Percentiles rank a stretch among this genome's conserved stretches.
phyloP scores from a whole-genome alignment of 2,888 invertebrate species.

The Euzetes globulus region DNA sequence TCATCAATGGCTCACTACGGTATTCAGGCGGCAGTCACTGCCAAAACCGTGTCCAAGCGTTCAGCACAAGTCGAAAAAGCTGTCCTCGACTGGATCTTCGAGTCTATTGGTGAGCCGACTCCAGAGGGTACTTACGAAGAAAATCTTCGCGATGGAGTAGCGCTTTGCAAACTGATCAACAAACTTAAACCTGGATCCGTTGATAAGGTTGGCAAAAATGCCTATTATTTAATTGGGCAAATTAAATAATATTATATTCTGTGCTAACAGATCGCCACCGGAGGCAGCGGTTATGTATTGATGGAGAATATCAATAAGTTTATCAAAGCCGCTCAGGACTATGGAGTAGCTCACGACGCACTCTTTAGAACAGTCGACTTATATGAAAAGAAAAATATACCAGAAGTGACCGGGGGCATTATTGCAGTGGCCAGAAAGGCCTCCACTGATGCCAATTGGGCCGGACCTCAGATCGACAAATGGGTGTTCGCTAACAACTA shows the following conservation, averaged over 20 bases:
- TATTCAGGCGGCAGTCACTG: slow-evolving; percentile 31
- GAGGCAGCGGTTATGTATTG: slow-evolving; percentile 33
- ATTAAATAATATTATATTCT: too few species aligned
- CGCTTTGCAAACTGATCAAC: slow-evolving; percentile 38
- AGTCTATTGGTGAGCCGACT: slow-evolving; percentile 31
- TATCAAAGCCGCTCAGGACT: slow-evolving; percentile 31
- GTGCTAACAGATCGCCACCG: slow-evolving; percentile 28
- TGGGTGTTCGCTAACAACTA: slow-evolving; percentile 35
- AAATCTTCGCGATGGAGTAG: slow-evolving; percentile 35
- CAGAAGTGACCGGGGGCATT: slow-evolving; percentile 35
- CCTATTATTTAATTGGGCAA: background rate
- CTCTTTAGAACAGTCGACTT: slow-evolving; percentile 37
- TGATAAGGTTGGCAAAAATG: slow-evolving; percentile 26
- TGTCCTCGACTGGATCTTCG: slow-evolving; percentile 33
- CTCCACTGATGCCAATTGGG: slow-evolving; percentile 13
- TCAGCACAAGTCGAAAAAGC: slow-evolving; percentile 33
- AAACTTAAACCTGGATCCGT: slow-evolving; percentile 35
- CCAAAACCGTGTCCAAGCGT: slow-evolving; percentile 32
- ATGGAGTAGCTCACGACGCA: slow-evolving; percentile 34
- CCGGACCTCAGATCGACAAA: slow-evolving; percentile 30
- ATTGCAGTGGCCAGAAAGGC: slow-evolving; percentile 31
- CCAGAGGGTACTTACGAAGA: slow-evolving; percentile 33
- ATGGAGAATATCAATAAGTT: slow-evolving; percentile 38
- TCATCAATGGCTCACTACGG: slow-evolving; percentile 35
- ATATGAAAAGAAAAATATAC: slow-evolving; percentile 36